phyloP scores from a whole-genome alignment of 2,113 vertebrate species.

The Odontophorus gujanensis region DNA sequence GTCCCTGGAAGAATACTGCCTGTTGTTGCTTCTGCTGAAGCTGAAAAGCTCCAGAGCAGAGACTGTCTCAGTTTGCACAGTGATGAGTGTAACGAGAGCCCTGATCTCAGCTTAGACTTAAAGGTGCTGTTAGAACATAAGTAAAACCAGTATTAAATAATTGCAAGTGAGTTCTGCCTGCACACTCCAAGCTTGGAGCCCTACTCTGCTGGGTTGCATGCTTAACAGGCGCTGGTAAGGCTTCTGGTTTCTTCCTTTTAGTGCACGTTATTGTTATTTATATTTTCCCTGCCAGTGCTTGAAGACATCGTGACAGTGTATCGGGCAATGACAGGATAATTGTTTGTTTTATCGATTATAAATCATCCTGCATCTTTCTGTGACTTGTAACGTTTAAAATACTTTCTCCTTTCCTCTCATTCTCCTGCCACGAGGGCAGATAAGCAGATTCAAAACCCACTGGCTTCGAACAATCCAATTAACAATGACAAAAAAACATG shows the following conservation, averaged over 20 bases:
- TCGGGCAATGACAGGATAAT: constrained; percentile 73
- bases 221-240: not conserved
- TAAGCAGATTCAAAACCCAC: constrained; percentile 60
- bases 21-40: not conserved
- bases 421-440: not conserved
- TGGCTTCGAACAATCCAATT: constrained; percentile 59
- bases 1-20: not conserved
- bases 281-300: not conserved
- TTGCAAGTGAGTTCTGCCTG: not conserved
- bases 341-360: constrained; percentile 79
- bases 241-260: not conserved
- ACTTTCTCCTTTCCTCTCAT: constrained; percentile 44
- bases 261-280: constrained; percentile 33
- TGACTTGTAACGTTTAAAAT: constrained; percentile 66
- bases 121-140: not conserved
- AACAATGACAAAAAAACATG: constrained; percentile 15
- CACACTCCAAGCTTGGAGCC: not conserved
- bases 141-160: not conserved
- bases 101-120: not conserved
- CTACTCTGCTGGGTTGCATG: not conserved
- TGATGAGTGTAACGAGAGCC: not conserved
- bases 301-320: constrained; percentile 38
- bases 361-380: constrained; percentile 54
- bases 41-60: not conserved
- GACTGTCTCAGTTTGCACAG: not conserved